phyloP scores from a whole-genome alignment of 2,113 vertebrate genomes.

The human region DNA sequence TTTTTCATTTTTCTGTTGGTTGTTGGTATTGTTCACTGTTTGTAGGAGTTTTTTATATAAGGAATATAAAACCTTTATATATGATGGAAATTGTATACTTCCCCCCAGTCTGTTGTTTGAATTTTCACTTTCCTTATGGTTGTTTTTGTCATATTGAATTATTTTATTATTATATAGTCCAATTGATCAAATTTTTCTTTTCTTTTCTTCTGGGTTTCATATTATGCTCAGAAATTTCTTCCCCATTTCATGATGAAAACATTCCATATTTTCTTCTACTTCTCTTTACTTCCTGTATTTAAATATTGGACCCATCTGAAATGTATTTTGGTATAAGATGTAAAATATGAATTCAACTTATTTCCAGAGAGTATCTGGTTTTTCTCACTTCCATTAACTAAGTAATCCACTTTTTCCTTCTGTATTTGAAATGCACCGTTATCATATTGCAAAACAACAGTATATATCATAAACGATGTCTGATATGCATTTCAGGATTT shows the following conservation, averaged over 20 bases:
- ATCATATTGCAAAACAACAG: background rate
- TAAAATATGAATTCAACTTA: background rate
- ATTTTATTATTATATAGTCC: background rate
- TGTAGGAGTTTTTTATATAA: background rate
- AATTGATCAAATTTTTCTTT: background rate
- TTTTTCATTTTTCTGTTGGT: background rate
- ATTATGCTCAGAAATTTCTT: background rate
- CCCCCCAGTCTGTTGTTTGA: background rate
- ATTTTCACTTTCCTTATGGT: background rate
- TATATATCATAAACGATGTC: background rate
- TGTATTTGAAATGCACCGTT: background rate
- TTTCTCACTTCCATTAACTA: background rate
- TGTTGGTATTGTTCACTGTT: background rate
- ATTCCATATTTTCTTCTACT: background rate
- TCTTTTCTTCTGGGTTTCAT: background rate
- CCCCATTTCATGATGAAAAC: background rate
- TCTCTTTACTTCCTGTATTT: background rate
- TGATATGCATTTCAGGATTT: background rate
- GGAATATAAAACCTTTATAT: background rate
- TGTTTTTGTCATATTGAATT: background rate
- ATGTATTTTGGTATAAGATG: background rate
- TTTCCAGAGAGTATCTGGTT: background rate
- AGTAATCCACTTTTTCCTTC: background rate
- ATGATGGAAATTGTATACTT: background rate
- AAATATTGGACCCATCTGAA: slow-evolving; percentile 9